Percentiles rank a stretch among this genome's conserved stretches.
Evolutionary conservation across 1,140 invertebrate genomes (phyloP).

Genomic region (Sycophila sp.): DNA sequence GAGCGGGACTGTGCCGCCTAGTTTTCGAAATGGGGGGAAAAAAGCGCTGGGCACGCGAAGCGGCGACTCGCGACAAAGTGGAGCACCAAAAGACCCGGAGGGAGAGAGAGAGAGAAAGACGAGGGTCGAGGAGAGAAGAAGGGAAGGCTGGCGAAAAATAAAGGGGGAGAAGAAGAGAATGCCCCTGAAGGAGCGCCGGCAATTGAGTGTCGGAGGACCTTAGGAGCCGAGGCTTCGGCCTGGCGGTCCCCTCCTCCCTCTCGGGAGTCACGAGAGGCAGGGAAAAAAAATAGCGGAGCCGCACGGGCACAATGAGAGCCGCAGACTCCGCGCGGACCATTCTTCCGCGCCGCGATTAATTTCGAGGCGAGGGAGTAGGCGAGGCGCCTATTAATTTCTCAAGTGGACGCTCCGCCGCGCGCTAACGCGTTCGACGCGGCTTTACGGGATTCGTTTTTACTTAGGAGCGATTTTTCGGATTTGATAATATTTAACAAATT

Average conservation of each 20-base stretch:
- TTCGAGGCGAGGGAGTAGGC: background rate
- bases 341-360: constrained; percentile 30
- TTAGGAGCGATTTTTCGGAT: too few relatives aligned
- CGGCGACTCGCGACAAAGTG: constrained; percentile 31
- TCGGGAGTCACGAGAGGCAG: constrained; percentile 8
- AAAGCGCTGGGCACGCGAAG: background rate
- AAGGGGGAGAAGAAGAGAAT: constrained; percentile 43
- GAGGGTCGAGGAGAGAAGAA: background rate
- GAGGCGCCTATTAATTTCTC: constrained; percentile 14
- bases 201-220: constrained; percentile 49
- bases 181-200: constrained; percentile 43
- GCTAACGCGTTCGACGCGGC: too few relatives aligned
- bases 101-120: constrained; percentile 24
- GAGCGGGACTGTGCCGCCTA: too few relatives aligned
- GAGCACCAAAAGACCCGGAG: constrained; percentile 30
- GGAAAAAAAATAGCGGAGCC: constrained; percentile 40
- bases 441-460: too few relatives aligned
- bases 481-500: too few relatives aligned
- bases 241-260: too few relatives aligned
- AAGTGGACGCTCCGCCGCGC: too few relatives aligned
- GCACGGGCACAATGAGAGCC: constrained; percentile 45
- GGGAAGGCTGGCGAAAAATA: constrained; percentile 43
- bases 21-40: background rate
- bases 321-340: constrained; percentile 43
- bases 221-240: too few relatives aligned